Evolutionary conservation across 1,140 invertebrate species (phyloP).

Genomic region (Zaprionus nigranus): DNA sequence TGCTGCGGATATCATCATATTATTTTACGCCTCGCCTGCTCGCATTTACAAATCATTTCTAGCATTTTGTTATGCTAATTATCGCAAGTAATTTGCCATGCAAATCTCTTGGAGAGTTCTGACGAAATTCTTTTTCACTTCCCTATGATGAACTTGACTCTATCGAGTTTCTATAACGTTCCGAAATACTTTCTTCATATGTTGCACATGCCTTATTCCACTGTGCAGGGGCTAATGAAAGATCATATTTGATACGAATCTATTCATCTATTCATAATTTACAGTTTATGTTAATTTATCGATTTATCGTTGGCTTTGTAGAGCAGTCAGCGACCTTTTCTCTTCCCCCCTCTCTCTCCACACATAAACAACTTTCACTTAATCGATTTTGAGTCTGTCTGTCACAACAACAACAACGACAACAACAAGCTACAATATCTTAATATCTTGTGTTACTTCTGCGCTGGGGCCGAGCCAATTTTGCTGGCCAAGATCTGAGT

Average conservation of each 20-base stretch:
- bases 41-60: slow-evolving; percentile 33
- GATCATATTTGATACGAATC: slow-evolving; percentile 25
- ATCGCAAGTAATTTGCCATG: slow-evolving; percentile 38
- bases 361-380: slow-evolving; percentile 41
- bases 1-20: slow-evolving; percentile 2
- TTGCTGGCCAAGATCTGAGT: slow-evolving; percentile 22
- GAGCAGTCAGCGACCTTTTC: slow-evolving; percentile 30
- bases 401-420: slow-evolving; percentile 1
- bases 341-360: neutral
- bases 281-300: slow-evolving; percentile 49
- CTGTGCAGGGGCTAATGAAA: slow-evolving; percentile 31
- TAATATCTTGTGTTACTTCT: slow-evolving; percentile 11
- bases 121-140: slow-evolving; percentile 3
- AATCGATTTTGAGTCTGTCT: slow-evolving; percentile 16
- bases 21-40: slow-evolving; percentile 50
- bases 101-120: slow-evolving; percentile 30
- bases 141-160: too few relatives aligned
- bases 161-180: too few relatives aligned
- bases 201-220: neutral
- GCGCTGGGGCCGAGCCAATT: slow-evolving; percentile 15
- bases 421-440: neutral
- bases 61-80: slow-evolving; percentile 45
- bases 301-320: slow-evolving; percentile 20
- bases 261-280: slow-evolving; percentile 31
- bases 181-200: neutral